phyloP scores from a whole-genome alignment of 1,140 invertebrate genomes.

The Phenacoccus solenopsis region DNA sequence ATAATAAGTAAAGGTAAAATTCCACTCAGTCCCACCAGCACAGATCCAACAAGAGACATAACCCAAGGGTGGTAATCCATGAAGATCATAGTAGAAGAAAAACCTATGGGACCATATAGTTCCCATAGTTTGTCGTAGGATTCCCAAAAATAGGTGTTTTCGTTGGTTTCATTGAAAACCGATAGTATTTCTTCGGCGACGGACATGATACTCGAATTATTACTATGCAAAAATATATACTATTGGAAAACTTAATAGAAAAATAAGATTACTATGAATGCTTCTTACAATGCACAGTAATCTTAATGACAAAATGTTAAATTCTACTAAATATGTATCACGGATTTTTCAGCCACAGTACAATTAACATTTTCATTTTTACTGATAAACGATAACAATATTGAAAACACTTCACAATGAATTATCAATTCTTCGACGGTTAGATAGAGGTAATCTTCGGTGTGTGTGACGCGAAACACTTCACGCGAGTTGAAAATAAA shows the following conservation, averaged over 20 bases:
- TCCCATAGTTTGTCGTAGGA: neutral
- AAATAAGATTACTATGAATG: constrained; percentile 23
- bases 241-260: neutral
- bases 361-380: neutral
- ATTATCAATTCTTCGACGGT: too few species aligned
- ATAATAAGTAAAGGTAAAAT: constrained; percentile 81
- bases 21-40: constrained; percentile 77
- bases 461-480: too few species aligned
- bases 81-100: neutral
- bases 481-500: too few species aligned
- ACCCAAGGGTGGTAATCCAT: constrained; percentile 63
- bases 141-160: neutral
- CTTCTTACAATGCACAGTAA: constrained; percentile 26
- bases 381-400: neutral
- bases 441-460: too few species aligned
- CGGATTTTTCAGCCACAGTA: neutral
- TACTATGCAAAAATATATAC: too few species aligned
- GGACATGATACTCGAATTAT: constrained; percentile 16
- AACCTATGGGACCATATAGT: neutral
- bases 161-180: neutral
- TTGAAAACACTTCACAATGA: constrained; percentile 6
- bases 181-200: neutral
- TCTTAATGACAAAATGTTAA: constrained; percentile 16
- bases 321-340: neutral
- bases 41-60: constrained; percentile 68